Evolutionary conservation across 2,113 vertebrate species (phyloP).

Genomic region (Prietella phreatophila): DNA sequence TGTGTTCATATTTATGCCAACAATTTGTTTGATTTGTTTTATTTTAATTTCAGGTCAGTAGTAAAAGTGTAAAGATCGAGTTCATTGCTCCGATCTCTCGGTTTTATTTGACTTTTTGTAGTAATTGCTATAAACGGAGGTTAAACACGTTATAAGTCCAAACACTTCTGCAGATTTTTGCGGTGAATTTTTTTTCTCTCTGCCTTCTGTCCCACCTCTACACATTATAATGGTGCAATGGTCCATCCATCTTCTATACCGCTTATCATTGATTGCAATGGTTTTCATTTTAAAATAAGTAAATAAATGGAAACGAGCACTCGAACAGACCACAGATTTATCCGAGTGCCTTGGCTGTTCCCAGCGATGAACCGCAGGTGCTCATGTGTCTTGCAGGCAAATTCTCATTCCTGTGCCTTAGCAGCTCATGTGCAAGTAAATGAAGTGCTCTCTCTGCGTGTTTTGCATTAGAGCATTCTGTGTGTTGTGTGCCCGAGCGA

Average conservation of each 20-base stretch:
- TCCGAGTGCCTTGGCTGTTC: neutral
- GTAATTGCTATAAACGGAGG: neutral
- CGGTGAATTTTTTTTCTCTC: neutral
- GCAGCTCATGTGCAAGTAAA: neutral
- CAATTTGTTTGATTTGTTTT: neutral
- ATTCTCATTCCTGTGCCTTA: neutral
- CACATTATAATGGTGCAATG: neutral
- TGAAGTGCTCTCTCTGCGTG: conserved; percentile 1
- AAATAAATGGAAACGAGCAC: conserved; percentile 7
- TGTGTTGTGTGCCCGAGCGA: neutral
- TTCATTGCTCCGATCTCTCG: no score
- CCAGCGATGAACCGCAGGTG: neutral
- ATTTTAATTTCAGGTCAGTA: neutral
- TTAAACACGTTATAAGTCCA: neutral
- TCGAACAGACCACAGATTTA: neutral
- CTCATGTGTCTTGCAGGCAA: neutral
- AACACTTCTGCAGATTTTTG: neutral
- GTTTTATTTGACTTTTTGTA: neutral
- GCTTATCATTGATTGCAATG: no score
- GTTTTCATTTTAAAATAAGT: neutral
- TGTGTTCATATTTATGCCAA: neutral
- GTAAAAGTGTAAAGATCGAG: neutral
- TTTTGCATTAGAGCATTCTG: conserved; percentile 18
- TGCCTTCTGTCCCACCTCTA: neutral
- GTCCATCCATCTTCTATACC: no score